Evolutionary conservation across 2,888 invertebrate genomes (phyloP).

Genomic region (Perithous albicinctus): DNA sequence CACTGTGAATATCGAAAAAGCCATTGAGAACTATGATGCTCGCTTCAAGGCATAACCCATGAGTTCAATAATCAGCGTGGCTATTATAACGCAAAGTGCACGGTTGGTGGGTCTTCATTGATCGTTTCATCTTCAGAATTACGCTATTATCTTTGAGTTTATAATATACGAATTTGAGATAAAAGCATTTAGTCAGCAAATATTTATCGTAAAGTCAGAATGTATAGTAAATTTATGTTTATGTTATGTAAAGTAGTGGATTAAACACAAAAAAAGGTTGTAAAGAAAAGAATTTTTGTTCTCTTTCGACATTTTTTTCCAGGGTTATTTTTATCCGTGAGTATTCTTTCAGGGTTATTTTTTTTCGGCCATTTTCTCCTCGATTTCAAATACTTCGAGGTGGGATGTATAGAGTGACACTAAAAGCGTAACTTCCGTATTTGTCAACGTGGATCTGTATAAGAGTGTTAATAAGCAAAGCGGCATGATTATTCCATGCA

Average conservation of each 20-base stretch:
- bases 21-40: constrained; percentile 33
- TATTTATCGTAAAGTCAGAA: background rate
- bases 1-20: constrained; percentile 36
- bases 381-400: too few species aligned
- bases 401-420: too few species aligned
- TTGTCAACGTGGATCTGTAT: too few species aligned
- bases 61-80: constrained; percentile 19
- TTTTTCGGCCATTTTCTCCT: too few species aligned
- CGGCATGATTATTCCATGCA: background rate
- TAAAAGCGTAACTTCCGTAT: too few species aligned
- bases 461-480: background rate
- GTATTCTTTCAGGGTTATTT: too few species aligned
- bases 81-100: background rate
- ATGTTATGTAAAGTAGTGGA: background rate
- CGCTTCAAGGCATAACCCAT: constrained; percentile 38
- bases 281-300: too few species aligned
- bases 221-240: background rate
- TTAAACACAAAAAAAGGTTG: too few species aligned
- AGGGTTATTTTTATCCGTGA: too few species aligned
- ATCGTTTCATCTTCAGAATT: background rate
- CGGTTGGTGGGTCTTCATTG: background rate
- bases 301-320: too few species aligned
- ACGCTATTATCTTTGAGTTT: constrained; percentile 2
- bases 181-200: background rate
- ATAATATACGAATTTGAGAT: background rate